Evolutionary conservation across 1,140 invertebrate species (phyloP).

Genomic region (Olivierus martensii): DNA sequence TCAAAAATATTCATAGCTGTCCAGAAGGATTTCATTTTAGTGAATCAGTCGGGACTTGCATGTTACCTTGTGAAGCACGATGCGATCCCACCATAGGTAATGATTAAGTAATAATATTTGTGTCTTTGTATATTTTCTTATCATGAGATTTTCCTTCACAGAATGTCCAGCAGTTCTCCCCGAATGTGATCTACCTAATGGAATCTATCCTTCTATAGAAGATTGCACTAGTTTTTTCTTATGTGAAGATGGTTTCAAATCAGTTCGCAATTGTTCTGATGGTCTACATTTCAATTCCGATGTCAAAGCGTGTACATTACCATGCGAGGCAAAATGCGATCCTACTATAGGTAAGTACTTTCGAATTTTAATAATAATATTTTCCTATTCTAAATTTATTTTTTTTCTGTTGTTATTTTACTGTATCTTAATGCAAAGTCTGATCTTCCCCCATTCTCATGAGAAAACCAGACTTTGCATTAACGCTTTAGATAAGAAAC

Average conservation of each 20-base stretch:
- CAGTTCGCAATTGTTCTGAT: constrained; percentile 28
- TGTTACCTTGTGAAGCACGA: constrained; percentile 1
- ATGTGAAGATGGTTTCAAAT: not conserved
- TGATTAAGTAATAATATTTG: not conserved
- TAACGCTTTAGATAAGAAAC: too few relatives aligned
- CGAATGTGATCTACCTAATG: not conserved
- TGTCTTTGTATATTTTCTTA: not conserved
- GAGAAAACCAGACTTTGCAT: too few relatives aligned
- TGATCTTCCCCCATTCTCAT: too few relatives aligned
- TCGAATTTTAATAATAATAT: too few relatives aligned
- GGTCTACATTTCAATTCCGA: constrained; percentile 39
- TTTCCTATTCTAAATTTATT: too few relatives aligned
- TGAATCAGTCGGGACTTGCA: not conserved
- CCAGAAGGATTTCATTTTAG: constrained; percentile 1
- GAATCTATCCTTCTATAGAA: not conserved
- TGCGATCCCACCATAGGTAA: constrained; percentile 11
- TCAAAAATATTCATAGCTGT: not conserved
- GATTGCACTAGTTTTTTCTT: not conserved
- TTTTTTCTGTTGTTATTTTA: too few relatives aligned
- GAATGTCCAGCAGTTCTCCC: not conserved
- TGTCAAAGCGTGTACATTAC: constrained; percentile 37
- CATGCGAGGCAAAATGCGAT: constrained; percentile 4
- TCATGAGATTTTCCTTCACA: not conserved
- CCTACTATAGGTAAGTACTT: not conserved
- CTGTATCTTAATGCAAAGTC: too few relatives aligned